A percentile compares a stretch with the other conserved stretches of the same genome.
Conservation (phyloP, 2,888 invertebrate species). For the Didymodactylos carnosus region DNA sequence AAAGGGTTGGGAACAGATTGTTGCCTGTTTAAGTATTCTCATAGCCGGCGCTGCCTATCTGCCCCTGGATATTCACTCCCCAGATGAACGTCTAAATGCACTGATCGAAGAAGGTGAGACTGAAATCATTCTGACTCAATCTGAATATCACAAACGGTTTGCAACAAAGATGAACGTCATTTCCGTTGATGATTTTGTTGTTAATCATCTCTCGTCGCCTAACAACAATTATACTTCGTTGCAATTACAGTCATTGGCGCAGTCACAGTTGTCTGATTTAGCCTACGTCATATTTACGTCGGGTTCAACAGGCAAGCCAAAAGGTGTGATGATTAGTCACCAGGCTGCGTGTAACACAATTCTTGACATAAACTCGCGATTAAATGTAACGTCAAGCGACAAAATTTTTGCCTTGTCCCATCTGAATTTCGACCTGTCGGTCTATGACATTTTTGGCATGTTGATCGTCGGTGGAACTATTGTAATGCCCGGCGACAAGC, state of each 20-base stretch:
- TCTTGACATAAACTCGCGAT: not conserved
- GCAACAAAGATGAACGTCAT: not conserved
- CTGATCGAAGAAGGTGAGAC: not conserved
- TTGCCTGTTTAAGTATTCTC: not conserved
- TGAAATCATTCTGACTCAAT: not conserved
- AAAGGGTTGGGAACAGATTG: not conserved
- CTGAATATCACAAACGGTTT: not conserved
- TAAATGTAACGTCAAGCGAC: not conserved
- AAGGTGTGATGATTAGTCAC: slow-evolving; percentile 1
- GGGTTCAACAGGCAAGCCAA: not conserved
- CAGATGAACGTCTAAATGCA: not conserved
- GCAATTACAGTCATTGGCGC: no score
- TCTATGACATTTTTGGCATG: slow-evolving; percentile 1
- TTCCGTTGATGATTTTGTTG: not conserved
- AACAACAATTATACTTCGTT: not conserved
- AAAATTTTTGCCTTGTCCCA: not conserved
- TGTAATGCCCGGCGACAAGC: not conserved
- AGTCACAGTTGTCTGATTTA: not conserved
- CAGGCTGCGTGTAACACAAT: not conserved
- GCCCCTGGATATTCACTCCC: not conserved
- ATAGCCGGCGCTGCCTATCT: not conserved
- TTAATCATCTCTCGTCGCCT: no score
- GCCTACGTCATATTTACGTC: not conserved
- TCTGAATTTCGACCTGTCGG: not conserved
- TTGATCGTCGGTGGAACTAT: not conserved